These are phyloP conservation scores for Ahaetulla prasina DNA, from an alignment of 2,113 vertebrate species.

Conservation along the genomic window DNA sequence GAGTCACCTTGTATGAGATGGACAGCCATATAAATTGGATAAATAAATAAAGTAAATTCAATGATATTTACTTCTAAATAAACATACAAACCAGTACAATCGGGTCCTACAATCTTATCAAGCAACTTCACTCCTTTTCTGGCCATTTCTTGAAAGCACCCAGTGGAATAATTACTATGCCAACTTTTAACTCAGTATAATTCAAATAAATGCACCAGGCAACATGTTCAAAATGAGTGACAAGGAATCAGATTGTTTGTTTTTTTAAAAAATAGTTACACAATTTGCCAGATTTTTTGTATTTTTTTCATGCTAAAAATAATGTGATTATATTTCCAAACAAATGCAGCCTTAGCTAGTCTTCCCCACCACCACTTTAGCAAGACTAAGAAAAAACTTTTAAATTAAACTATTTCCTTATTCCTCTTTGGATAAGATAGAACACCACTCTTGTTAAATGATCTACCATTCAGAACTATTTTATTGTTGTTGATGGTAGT, in stretches of 20 bases:
- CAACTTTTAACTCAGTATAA: neutral
- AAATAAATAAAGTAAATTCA: neutral
- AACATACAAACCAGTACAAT: neutral
- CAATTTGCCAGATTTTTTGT: neutral
- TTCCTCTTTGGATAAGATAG: neutral
- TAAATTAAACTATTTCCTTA: neutral
- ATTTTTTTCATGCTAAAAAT: neutral
- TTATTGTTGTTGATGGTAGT: neutral
- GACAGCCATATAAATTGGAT: neutral
- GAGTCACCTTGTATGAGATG: neutral
- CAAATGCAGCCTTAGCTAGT: neutral
- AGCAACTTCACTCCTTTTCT: neutral
- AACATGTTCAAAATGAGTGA: neutral
- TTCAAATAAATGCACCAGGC: slow-evolving; percentile 27
- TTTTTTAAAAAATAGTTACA: neutral
- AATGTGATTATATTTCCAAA: neutral
- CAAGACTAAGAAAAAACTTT: neutral
- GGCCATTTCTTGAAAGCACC: neutral
- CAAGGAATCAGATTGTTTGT: neutral
- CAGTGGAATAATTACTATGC: neutral
- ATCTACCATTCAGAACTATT: neutral
- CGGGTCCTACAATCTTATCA: neutral
- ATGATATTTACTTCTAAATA: neutral
- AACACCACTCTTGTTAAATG: neutral
- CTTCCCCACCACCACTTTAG: neutral